Evolutionary conservation across 2,113 vertebrate species (phyloP), one percentile per base, ranked within the genome.

Genomic region (Nannospalax galili): DNA sequence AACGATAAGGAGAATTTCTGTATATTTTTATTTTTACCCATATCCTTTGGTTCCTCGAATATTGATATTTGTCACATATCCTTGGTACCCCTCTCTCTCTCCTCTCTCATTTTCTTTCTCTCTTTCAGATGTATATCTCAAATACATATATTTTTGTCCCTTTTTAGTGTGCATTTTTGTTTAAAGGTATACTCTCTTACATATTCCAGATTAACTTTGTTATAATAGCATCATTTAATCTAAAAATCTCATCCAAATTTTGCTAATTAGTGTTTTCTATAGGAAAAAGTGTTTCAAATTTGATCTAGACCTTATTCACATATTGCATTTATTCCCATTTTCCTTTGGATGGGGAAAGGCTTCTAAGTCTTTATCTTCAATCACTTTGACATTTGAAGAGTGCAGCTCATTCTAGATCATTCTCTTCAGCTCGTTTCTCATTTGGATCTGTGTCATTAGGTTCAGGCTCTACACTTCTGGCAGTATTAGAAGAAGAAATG

Each of bases 11-110:
- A 48, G 45, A 69, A 84, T 40, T 64, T 7, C 22, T 26, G 4
- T 70, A 28, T 24, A 67, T 77, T 65, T 73, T 73, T 30, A 80
- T 78, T 90, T 90, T 82, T 58, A 94, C 37, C 65, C 26, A 15
- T 75, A 35, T 81, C 14, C 35, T 9, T 67, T 52, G 72, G 84
- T 79, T 77, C 20, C 4, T 58, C 40, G 16, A 24, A 17, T 22
- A 95, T 77, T 42, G 56, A 72, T 8, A 87, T 77, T 67, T 91
- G 19, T 74, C 10, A 77, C 20, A 86, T 86, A 94, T 92, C 16
- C 32, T 52, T 94, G 88, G 80, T n/a, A n/a, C n/a, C n/a, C n/a
- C 56, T 19, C 69, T 70, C 56, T 10, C 64, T 14, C 45, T 1
- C 15, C 2, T 62, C 26, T 3, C 24, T 30, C 6, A 30, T 67